A percentile compares a stretch with the other conserved stretches of the same genome.
These are phyloP conservation scores for Callimorpha dominula DNA, from an alignment of 2,888 invertebrate genomes.

Conservation along the genomic window DNA sequence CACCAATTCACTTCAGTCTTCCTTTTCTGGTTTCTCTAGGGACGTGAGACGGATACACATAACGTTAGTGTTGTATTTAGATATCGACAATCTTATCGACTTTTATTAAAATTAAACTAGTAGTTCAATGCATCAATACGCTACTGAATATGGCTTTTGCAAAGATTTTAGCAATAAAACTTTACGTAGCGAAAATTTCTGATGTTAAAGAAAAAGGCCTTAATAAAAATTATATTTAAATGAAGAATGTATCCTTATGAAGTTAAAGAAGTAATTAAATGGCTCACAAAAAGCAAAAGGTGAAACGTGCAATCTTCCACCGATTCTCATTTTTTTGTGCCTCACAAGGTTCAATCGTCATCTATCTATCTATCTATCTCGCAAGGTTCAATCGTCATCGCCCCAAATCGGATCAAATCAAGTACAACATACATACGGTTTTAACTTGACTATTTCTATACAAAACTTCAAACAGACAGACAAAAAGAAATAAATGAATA, in stretches of 20 bases:
- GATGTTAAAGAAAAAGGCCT: too few species aligned
- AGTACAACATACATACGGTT: too few species aligned
- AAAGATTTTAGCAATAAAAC: neutral
- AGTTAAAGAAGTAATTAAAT: neutral
- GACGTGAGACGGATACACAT: conserved; percentile 16
- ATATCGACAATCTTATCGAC: neutral
- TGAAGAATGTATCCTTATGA: too few species aligned
- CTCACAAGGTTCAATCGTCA: too few species aligned
- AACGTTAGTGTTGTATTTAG: neutral
- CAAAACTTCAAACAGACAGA: too few species aligned
- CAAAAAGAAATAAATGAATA: too few species aligned
- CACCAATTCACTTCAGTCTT: conserved; percentile 34
- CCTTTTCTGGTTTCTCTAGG: conserved; percentile 28
- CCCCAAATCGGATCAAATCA: too few species aligned
- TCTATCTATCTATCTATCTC: too few species aligned
- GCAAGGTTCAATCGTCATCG: too few species aligned
- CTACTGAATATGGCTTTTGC: neutral
- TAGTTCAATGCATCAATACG: neutral
- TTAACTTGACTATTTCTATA: too few species aligned
- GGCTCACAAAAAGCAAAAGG: neutral
- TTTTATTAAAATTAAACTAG: neutral
- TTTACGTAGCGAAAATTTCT: neutral
- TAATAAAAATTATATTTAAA: too few species aligned
- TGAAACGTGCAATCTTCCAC: neutral
- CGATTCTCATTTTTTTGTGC: too few species aligned